These are phyloP conservation scores for Lerista edwardsae DNA, from an alignment of 2,797 vertebrate species.

Conservation along the genomic window DNA sequence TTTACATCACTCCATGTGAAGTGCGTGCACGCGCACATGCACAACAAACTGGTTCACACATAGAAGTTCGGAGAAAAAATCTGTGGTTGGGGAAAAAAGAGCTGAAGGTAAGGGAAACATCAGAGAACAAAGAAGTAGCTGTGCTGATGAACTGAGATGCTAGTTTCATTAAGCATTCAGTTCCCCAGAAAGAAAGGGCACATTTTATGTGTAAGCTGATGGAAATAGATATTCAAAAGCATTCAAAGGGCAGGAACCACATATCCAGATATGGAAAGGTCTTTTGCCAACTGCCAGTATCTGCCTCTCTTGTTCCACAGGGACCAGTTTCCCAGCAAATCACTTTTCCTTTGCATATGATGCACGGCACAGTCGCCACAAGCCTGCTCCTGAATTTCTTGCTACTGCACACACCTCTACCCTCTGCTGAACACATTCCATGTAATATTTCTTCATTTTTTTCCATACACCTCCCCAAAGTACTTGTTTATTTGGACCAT, in stretches of 20 bases:
- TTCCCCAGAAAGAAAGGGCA: conserved; percentile 11
- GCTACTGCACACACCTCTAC: background rate
- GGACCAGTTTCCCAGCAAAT: fast-evolving
- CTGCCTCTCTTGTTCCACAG: background rate
- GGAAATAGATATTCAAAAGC: fast-evolving
- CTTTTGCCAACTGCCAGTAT: background rate
- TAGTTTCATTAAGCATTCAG: conserved; percentile 17
- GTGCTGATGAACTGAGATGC: background rate
- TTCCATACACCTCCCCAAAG: too few species aligned
- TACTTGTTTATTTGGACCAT: background rate
- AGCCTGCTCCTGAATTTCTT: background rate
- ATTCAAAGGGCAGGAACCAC: fast-evolving
- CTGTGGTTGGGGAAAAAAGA: fast-evolving
- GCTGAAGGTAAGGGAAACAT: background rate
- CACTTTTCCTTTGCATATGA: background rate
- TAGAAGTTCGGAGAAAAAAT: background rate
- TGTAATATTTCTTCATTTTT: background rate
- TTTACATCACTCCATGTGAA: background rate
- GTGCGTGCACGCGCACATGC: background rate
- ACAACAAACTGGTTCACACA: background rate
- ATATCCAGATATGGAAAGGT: background rate
- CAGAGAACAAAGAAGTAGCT: conserved; percentile 21
- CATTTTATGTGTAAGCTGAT: background rate
- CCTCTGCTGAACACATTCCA: too few species aligned
- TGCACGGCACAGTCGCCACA: fast-evolving